These are phyloP conservation scores for Heterodera carotae DNA, from an alignment of 1,140 invertebrate species.

Conservation along the genomic window DNA sequence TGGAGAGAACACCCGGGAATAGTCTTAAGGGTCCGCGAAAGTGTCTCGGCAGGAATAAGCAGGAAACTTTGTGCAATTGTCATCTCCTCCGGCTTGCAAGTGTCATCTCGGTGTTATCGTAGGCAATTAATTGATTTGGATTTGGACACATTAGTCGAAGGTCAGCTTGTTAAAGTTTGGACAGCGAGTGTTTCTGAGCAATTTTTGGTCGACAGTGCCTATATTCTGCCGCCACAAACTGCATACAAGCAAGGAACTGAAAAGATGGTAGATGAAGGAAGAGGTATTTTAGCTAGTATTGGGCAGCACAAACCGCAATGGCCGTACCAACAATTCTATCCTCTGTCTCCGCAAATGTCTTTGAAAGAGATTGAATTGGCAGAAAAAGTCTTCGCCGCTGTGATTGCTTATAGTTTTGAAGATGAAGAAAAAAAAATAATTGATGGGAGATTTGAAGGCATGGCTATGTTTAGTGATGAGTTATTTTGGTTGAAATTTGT, in stretches of 20 bases:
- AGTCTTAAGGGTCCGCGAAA: too few species aligned
- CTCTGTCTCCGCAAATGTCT: background rate
- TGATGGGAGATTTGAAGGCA: background rate
- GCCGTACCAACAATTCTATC: constrained; percentile 18
- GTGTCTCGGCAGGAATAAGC: too few species aligned
- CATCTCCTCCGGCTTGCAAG: background rate
- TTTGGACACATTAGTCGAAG: background rate
- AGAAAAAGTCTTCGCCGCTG: background rate
- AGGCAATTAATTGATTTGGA: background rate
- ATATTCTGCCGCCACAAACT: background rate
- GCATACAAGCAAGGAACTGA: background rate
- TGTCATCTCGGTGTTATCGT: constrained; percentile 10
- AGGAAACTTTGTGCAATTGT: too few species aligned
- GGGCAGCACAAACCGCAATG: background rate
- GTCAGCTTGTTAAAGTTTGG: constrained; percentile 1
- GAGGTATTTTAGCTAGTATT: background rate
- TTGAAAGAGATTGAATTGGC: background rate
- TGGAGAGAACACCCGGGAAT: too few species aligned
- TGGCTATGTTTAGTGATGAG: background rate
- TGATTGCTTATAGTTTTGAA: constrained; percentile 2
- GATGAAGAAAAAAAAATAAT: constrained; percentile 3
- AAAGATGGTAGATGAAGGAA: background rate
- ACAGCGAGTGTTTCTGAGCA: background rate
- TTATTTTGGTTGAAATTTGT: background rate
- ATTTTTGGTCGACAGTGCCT: background rate